Conservation (phyloP, 2,888 invertebrate genomes). For the Lasioglossum morio region DNA sequence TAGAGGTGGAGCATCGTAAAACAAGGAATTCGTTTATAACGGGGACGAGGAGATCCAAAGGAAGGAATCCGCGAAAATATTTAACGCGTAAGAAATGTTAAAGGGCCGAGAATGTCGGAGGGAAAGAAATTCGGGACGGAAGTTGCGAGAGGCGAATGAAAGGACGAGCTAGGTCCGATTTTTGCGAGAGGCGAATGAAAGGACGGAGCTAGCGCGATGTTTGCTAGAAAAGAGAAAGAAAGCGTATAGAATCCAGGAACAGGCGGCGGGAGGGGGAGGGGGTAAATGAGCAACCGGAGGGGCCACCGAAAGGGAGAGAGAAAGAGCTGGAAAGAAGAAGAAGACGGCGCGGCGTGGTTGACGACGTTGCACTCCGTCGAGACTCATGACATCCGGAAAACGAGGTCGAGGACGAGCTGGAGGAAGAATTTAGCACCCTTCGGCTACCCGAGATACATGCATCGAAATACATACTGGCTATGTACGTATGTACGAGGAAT, state of each 20-base stretch:
- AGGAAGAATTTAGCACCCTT: constrained; percentile 58
- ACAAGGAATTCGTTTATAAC: constrained; percentile 8
- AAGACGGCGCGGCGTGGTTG: constrained; percentile 22
- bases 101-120: neutral
- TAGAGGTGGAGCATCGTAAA: neutral
- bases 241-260: neutral
- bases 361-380: constrained; percentile 60
- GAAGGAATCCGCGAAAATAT: neutral
- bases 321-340: neutral
- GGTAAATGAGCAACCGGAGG: neutral
- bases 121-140: constrained; percentile 22
- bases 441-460: constrained; percentile 43
- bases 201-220: neutral
- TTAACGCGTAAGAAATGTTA: neutral
- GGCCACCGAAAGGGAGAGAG: neutral
- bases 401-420: constrained; percentile 69
- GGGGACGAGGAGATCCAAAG: neutral
- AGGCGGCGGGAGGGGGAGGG: too few species aligned
- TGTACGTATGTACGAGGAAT: constrained; percentile 33
- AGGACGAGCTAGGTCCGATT: constrained; percentile 3
- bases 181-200: neutral
- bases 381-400: constrained; percentile 62
- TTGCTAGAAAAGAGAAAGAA: neutral
- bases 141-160: neutral
- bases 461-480: constrained; percentile 22